Conservation (phyloP, 2,888 invertebrate genomes). For the Orchestes rusci region DNA sequence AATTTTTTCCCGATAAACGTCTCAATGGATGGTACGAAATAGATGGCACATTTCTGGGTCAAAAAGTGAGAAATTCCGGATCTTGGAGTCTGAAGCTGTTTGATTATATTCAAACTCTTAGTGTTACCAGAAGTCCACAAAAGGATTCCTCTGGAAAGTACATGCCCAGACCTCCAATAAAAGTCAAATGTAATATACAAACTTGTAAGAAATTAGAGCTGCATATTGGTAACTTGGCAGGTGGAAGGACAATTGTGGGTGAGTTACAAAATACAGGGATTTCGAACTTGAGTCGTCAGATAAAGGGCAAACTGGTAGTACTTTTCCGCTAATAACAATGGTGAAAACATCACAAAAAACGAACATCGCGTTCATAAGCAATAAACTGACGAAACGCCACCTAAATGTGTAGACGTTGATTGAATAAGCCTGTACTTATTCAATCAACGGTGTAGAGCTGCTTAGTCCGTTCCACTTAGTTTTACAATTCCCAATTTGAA, state of each 20-base stretch:
- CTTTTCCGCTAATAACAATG: no score
- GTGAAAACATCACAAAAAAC: no score
- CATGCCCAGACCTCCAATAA: constrained; percentile 41
- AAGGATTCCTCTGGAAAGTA: constrained; percentile 37
- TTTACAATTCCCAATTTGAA: no score
- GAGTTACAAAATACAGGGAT: constrained; percentile 26
- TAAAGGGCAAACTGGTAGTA: no score
- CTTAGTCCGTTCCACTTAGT: no score
- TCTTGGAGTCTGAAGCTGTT: constrained; percentile 69
- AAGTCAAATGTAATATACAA: constrained; percentile 65
- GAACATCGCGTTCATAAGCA: no score
- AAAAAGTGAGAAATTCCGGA: constrained; percentile 56
- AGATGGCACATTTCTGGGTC: constrained; percentile 55
- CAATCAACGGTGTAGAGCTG: no score
- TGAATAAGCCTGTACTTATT: no score
- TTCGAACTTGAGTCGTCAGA: no score
- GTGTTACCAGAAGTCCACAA: constrained; percentile 51
- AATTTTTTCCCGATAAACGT: constrained; percentile 76
- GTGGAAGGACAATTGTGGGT: constrained; percentile 61
- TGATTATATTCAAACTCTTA: constrained; percentile 59
- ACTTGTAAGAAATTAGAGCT: constrained; percentile 70
- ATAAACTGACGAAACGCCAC: no score
- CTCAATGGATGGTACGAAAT: constrained; percentile 63
- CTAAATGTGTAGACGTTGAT: no score
- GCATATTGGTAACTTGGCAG: constrained; percentile 66